Evolutionary conservation across 1,140 invertebrate species (phyloP), one percentile per base, ranked within the genome.

Genomic region (Atta colombica): DNA sequence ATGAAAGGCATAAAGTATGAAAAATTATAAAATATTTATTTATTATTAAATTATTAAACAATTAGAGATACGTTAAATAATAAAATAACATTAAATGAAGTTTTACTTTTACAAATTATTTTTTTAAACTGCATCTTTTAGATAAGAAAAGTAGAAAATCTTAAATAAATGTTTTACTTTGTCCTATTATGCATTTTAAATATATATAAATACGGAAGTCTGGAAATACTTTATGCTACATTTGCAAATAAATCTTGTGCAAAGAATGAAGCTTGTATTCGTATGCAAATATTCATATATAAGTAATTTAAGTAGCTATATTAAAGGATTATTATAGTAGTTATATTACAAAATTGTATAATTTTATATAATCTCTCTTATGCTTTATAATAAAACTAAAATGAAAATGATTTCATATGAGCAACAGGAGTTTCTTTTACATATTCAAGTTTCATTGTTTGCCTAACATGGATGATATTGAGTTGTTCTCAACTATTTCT

Each of bases 201-300:
- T 60, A 8, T 8, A 28, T 5, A 25, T 8, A 77, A 39, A 68
- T 53, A 55, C 14, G 0, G 0, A 25, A 80, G 25, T 12, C 3
- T 21, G 3, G 4, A 14, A 21, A 74, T 74, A 75, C 69, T 84
- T 84, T 75, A 84, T 75, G 39, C 55, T 51, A 10, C n/a, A 14
- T 82, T 82, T 49, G 21, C 16, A 55, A 72, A 60, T 28, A 65
- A 12, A 58, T 75, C 14, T 61, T 75, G n/a, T 58, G 3, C 25
- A 82, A 84, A 75, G 25, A 84, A 75, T 75, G 25, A 84, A 74
- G 25, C 69, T 84, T 84, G 80, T 7, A 25, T 49, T 81, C 10
- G 21, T 51, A 65, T 45, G 7, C 16, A 49, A 28, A 58, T 18
- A 25, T 14, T 60, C 6, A 2, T 25, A 61, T 21, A 12, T 63